Conservation (phyloP, 2,888 invertebrate genomes). For the Polylopha cassiicola region DNA sequence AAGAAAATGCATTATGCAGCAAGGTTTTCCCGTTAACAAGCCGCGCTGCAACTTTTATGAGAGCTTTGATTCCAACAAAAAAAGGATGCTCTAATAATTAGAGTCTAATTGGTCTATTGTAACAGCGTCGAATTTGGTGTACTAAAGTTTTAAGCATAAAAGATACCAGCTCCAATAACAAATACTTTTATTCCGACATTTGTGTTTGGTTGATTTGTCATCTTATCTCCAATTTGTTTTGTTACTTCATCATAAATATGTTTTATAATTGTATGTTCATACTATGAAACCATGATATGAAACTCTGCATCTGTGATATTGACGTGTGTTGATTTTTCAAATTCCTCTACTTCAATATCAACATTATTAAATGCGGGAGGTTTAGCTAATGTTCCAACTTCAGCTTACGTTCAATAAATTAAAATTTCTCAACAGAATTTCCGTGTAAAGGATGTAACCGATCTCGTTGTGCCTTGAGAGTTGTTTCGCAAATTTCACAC, state of each 20-base stretch:
- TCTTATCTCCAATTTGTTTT: constrained; percentile 1
- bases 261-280: constrained; percentile 6
- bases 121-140: constrained; percentile 7
- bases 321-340: constrained; percentile 2
- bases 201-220: not conserved
- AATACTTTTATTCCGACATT: too few relatives aligned
- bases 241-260: constrained; percentile 7
- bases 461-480: constrained; percentile 5
- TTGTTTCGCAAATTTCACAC: constrained; percentile 1
- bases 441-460: constrained; percentile 7
- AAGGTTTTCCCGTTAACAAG: constrained; percentile 1
- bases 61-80: constrained; percentile 7
- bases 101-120: constrained; percentile 4
- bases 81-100: not conserved
- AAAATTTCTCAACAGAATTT: constrained; percentile 10
- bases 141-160: constrained; percentile 15
- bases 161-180: constrained; percentile 8
- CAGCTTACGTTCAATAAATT: constrained; percentile 7
- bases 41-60: constrained; percentile 6
- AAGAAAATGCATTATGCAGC: not conserved
- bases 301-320: not conserved
- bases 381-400: not conserved
- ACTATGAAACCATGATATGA: not conserved
- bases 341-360: constrained; percentile 15
- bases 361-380: constrained; percentile 1